Conservation (phyloP, 2,888 invertebrate species). For the Eurois occulta region DNA sequence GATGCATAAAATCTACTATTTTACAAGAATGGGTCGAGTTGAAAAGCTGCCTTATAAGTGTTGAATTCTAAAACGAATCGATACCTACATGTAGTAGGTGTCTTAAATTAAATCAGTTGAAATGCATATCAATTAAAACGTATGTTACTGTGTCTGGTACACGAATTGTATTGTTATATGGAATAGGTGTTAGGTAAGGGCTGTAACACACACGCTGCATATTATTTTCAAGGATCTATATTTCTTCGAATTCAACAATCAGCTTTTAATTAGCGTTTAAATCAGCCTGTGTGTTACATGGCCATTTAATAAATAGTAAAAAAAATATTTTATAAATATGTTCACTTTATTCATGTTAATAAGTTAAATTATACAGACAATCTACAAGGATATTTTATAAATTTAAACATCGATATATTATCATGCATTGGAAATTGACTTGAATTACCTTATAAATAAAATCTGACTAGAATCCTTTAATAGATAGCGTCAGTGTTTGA, state of each 20-base stretch:
- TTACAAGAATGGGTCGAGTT: slow-evolving; percentile 41
- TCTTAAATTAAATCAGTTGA: slow-evolving; percentile 43
- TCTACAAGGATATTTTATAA: slow-evolving; percentile 7
- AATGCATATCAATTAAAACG: slow-evolving; percentile 73
- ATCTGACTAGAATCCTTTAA: neutral
- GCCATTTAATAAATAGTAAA: slow-evolving; percentile 38
- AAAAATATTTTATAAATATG: slow-evolving; percentile 44
- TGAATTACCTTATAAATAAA: neutral
- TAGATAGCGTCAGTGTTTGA: neutral
- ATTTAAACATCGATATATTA: neutral
- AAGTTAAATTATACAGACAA: slow-evolving; percentile 23
- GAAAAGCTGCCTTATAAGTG: slow-evolving; percentile 40
- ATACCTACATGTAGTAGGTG: slow-evolving; percentile 25
- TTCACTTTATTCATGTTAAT: slow-evolving; percentile 39
- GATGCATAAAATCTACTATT: slow-evolving; percentile 39
- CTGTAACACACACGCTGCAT: slow-evolving; percentile 53
- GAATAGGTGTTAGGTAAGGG: slow-evolving; percentile 61
- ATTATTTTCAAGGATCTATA: neutral
- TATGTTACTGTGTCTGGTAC: slow-evolving; percentile 78
- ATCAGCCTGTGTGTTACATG: slow-evolving; percentile 56
- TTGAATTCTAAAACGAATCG: slow-evolving; percentile 46
- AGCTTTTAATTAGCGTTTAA: neutral
- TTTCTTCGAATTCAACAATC: slow-evolving; percentile 15
- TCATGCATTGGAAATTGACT: neutral
- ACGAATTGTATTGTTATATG: slow-evolving; percentile 69